Base-by-base conservation (phyloP, 2,888 invertebrate species). In the Eilema depressum region DNA sequence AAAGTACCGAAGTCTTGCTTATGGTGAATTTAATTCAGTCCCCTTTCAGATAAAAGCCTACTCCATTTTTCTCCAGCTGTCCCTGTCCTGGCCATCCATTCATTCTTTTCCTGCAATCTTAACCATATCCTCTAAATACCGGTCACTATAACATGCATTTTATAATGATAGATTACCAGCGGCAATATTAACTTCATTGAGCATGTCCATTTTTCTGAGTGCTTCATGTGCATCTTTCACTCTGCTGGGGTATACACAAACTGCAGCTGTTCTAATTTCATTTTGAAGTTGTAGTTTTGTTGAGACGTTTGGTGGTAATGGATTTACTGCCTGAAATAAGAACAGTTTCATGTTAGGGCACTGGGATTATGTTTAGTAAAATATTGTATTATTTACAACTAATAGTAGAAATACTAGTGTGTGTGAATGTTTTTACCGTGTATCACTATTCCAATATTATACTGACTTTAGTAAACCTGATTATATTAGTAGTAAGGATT, bases 221-320 rank as follows among this genome's bases (percentile, higher is more conserved):
- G 96, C 92, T 53, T 94, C 88, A 63, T 96, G 94, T 62, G 98
- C 98, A 94, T 98, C 97, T 25, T 95, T 88, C 0, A 99, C 98
- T 90, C 98, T 96, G 65, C 96, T 97, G 0, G 99, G 99, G 92
- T 99, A 99, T 3, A 99, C 98, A 95, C 99, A 99, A 28, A 99
- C 98, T 1, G 99, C 99, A 61, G 98, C 99, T 59, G 98, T 98
- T 78, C 95, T 96, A 62, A 97, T 86, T 12, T 85, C 83, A 69
- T 92, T 88, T 63, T 89, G 80, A 77, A 92, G 86, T 3, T 91
- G 89, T 41, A 95, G 81, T 61, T 79, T 77, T 68, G 85, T 59
- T 2, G 82, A 71, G n/a, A 91, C 70, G 60, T 89, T 76, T 68
- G 75, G 28, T 41, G 92, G 80, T 12, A 96, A 86, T 8, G 97